phyloP scores from a whole-genome alignment of 2,797 vertebrate species.

The Gorsachius magnificus region DNA sequence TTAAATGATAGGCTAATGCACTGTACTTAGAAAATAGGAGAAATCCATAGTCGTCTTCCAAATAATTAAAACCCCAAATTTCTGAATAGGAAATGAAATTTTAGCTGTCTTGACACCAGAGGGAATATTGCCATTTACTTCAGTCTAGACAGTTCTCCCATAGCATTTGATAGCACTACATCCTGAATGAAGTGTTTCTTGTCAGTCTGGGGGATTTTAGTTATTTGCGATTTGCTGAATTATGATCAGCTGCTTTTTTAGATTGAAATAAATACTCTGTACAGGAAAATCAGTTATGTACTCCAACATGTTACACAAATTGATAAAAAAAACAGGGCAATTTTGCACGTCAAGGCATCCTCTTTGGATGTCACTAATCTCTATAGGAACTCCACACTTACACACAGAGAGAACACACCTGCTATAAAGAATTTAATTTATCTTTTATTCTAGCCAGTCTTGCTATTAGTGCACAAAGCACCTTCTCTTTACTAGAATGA shows the following conservation, averaged over 20 bases:
- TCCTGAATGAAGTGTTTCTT: background rate
- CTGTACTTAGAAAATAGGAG: background rate
- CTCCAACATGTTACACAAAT: background rate
- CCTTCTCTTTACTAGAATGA: background rate
- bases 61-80: background rate
- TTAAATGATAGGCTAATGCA: background rate
- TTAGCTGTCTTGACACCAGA: background rate
- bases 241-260: background rate
- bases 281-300: background rate
- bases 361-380: background rate
- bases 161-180: background rate
- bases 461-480: background rate
- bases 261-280: background rate
- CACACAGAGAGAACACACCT: background rate
- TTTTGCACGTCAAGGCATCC: background rate
- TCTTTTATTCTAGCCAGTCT: background rate
- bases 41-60: background rate
- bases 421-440: background rate
- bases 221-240: background rate
- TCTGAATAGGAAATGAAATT: slow-evolving; percentile 2
- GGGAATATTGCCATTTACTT: background rate
- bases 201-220: background rate
- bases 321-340: background rate
- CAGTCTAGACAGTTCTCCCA: background rate
- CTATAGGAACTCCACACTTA: background rate